Percentiles rank a stretch among this genome's conserved stretches.
Conservation (phyloP, 2,797 vertebrate species). For the Uromys caudimaculatus region DNA sequence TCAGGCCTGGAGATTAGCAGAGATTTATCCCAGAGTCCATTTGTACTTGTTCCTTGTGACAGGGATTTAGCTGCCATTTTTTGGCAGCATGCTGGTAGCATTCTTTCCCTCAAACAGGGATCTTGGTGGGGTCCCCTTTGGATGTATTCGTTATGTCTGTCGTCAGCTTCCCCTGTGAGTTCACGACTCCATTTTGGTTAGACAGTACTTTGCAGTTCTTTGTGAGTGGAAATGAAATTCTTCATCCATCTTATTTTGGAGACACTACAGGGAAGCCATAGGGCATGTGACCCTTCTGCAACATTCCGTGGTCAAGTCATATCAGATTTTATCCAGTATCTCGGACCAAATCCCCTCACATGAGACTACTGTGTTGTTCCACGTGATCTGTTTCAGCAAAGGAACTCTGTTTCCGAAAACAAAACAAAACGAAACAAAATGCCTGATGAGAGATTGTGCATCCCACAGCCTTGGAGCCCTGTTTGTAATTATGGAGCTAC, state of each 20-base stretch:
- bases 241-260: neutral
- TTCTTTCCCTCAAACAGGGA: neutral
- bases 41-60: neutral
- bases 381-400: neutral
- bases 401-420: neutral
- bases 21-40: constrained; percentile 16
- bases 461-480: neutral
- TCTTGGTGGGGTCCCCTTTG: neutral
- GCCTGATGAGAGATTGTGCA: too few relatives aligned
- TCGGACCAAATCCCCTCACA: neutral
- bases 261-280: neutral
- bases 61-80: neutral
- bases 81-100: neutral
- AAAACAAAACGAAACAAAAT: neutral
- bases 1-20: neutral
- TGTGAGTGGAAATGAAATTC: neutral
- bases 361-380: neutral
- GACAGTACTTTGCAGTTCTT: neutral
- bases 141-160: neutral
- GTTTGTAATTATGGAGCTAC: accelerated
- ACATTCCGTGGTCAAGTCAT: neutral
- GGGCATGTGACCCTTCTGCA: neutral
- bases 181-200: neutral
- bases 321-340: neutral
- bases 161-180: neutral